Evolutionary conservation across 2,113 vertebrate genomes (phyloP), one percentile per base, ranked within the genome.

Genomic region (Hoplias malabaricus): DNA sequence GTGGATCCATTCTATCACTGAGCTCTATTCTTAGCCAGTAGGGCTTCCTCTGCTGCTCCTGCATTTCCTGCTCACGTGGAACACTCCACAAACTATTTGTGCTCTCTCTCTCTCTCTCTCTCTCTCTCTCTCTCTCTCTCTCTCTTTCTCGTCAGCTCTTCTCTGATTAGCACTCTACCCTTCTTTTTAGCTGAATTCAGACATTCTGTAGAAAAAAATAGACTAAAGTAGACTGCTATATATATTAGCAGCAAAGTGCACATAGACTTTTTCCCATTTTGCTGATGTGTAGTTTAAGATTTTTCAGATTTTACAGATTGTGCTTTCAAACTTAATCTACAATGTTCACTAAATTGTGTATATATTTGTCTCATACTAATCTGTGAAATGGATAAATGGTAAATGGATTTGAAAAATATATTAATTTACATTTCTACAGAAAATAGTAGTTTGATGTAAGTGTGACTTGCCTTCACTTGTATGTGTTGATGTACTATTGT

Each of bases 11-110:
- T 80, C 81, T 67, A 77, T 84, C 84, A 84, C 82, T 85, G 84
- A 82, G 73, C 68, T 78, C 86, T 92, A 90, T 90, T 90, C 85
- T 88, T 86, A 89, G 78, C 78, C 75, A 34, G 69, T 67, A 50
- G 23, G 77, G 75, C 84, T 86, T 81, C 88, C 83, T 53, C 48
- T 90, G 84, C 46, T 67, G 63, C 80, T 91, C 90, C 87, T 91
- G 86, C 91, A 62, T 33, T 84, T 94, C 86, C 78, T 70, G 87
- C 84, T 90, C 70, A 82, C 61, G 42, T 77, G 38, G 75, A 80
- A 71, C 21, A 12, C 65, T 14, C 56, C 57, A 66, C 66, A 33
- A 65, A 69, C 63, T 56, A 46, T 66, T 29, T 75, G 43, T 82
- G 14, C 42, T 43, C 42, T 53, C 21, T 50, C 16, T 62, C n/a